These are phyloP conservation scores for Varanus komodoensis DNA, from an alignment of 2,113 vertebrate species.

Conservation along the genomic window DNA sequence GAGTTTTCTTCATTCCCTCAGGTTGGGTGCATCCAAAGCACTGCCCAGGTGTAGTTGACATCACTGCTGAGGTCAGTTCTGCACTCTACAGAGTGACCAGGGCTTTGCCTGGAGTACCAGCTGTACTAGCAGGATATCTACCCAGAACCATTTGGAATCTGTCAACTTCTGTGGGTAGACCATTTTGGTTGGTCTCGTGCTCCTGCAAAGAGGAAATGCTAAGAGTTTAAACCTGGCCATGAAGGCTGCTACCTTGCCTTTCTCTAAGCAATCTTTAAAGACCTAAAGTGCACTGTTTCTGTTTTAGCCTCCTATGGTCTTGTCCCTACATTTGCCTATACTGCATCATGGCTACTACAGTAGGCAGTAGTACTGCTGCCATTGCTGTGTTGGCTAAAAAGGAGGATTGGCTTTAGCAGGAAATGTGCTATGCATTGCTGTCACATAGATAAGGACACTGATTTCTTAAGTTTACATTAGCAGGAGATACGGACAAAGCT, in stretches of 20 bases:
- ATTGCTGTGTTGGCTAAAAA: background rate
- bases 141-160: too few species aligned
- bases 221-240: background rate
- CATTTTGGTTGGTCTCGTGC: too few species aligned
- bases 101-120: too few species aligned
- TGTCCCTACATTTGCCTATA: background rate
- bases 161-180: too few species aligned
- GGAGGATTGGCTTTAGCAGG: background rate
- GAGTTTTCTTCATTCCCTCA: too few species aligned
- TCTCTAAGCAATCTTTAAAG: background rate
- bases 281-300: background rate
- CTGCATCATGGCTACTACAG: background rate
- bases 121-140: too few species aligned
- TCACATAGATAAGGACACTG: background rate
- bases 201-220: too few species aligned
- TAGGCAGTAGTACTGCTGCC: background rate
- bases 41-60: too few species aligned
- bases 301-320: background rate
- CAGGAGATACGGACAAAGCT: constrained; percentile 1
- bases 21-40: too few species aligned
- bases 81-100: too few species aligned
- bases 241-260: background rate
- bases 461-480: background rate
- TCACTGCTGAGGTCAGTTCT: too few species aligned
- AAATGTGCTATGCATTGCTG: background rate